Evolutionary conservation across 2,797 vertebrate genomes (phyloP), one percentile per base, ranked within the genome.

Genomic region (Enteromius thamalakanensis): DNA sequence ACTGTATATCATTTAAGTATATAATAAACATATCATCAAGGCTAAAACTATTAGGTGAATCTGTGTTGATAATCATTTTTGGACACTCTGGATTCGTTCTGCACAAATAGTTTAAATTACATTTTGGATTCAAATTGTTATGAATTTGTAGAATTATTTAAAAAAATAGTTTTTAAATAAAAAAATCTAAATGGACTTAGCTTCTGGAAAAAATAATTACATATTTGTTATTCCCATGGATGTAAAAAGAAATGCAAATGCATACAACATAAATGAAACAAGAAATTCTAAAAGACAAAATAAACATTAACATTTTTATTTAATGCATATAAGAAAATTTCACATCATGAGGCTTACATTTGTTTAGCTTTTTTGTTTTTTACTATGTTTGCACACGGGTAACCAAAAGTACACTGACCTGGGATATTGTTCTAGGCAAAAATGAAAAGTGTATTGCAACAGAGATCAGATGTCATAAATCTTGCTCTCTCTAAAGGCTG

Each of bases 401-500:
- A 55, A 53, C 47, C 72, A 68, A 83, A 62, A 84, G 68, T 71
- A 87, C 83, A 70, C 6, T 53, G 45, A 79, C 15, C 71, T 53
- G 19, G 26, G 26, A 65, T 84, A 86, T 42, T 84, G 69, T 86
- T 62, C 47, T 76, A 49, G 60, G 45, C 23, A 77, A 86, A 87
- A 86, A 80, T 51, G 58, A 32, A 67, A 32, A 32, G 23, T 75
- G 75, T 69, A 51, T 83, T 78, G 60, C 65, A 84, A 79, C 55
- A 70, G 65, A 71, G 58, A 69, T 72, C 51, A 53, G 37, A 79
- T 78, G 26, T 45, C 29, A 67, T 51, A 42, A 32, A 62, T 74
- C 40, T 83, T 4, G 6, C 53, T 74, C 53, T 69, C 51, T 32
- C 72, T 47, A 26, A 29, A 37, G 62, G 37, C 32, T 3, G 45